phyloP scores from a whole-genome alignment of 2,113 vertebrate genomes.

The Rhinoderma darwinii region DNA sequence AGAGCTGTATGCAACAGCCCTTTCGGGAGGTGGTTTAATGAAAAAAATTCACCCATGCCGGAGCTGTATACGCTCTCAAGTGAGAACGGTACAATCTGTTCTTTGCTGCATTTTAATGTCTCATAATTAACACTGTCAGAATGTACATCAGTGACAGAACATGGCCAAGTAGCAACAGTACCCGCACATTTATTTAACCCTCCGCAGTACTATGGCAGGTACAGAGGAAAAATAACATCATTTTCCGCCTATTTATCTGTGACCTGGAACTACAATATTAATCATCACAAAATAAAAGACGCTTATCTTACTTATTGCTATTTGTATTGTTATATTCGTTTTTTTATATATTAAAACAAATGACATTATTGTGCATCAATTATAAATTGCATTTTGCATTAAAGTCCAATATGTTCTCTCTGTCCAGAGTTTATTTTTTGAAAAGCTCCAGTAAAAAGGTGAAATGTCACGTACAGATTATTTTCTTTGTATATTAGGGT shows the following conservation, averaged over 20 bases:
- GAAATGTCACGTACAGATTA: no score
- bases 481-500: no score
- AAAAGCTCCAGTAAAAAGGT: no score
- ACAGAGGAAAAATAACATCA: background rate
- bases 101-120: conserved; percentile 73
- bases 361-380: no score
- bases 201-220: background rate
- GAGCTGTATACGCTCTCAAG: conserved; percentile 70
- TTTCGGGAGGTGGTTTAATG: conserved; percentile 75
- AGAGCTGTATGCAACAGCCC: conserved; percentile 63
- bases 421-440: no score
- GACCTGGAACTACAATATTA: background rate
- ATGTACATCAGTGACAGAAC: conserved; percentile 70
- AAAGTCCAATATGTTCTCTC: no score
- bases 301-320: no score
- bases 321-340: no score
- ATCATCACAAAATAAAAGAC: no score
- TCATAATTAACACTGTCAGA: conserved; percentile 76
- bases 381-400: no score
- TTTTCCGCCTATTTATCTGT: background rate
- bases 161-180: conserved; percentile 68
- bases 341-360: no score
- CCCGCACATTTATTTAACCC: conserved; percentile 36
- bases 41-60: conserved; percentile 71
- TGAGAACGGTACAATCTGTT: conserved; percentile 76